phyloP scores from a whole-genome alignment of 2,888 invertebrate species.

The Pollenia angustigena region DNA sequence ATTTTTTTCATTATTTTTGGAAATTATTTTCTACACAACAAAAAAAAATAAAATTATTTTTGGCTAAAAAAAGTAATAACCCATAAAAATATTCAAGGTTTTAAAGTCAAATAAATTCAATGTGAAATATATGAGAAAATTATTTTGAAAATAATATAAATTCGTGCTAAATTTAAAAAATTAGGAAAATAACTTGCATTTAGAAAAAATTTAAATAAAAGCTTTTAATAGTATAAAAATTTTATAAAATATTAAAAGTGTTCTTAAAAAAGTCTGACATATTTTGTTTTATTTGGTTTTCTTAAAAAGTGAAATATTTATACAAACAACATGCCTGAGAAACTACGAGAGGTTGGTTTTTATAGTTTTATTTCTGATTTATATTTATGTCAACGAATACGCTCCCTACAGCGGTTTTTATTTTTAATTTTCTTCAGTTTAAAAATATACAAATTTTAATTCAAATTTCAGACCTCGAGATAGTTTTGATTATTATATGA shows the following conservation, averaged over 20 bases:
- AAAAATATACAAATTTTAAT: no score
- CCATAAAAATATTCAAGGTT: conserved; percentile 35
- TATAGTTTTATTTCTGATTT: background rate
- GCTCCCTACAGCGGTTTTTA: background rate
- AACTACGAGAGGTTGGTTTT: conserved; percentile 60
- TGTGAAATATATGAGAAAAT: conserved; percentile 45
- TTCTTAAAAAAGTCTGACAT: conserved; percentile 52
- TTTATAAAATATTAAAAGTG: conserved; percentile 35
- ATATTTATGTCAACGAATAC: background rate
- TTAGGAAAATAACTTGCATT: conserved; percentile 58
- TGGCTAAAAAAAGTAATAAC: conserved; percentile 6
- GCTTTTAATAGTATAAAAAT: background rate
- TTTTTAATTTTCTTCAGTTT: no score
- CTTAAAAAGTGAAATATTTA: conserved; percentile 18
- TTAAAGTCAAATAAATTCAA: conserved; percentile 54
- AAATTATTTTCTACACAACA: conserved; percentile 17
- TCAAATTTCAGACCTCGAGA: no score
- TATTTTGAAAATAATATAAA: conserved; percentile 15
- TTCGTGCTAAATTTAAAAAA: conserved; percentile 13
- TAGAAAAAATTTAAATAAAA: conserved; percentile 36
- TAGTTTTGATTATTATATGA: no score
- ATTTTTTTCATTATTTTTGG: conserved; percentile 41
- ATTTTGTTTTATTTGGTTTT: conserved; percentile 19
- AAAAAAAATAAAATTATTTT: conserved; percentile 10
- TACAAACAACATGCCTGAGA: conserved; percentile 50